Conservation (phyloP, 2,797 vertebrate genomes). For the Scomberomorus guttatus region DNA sequence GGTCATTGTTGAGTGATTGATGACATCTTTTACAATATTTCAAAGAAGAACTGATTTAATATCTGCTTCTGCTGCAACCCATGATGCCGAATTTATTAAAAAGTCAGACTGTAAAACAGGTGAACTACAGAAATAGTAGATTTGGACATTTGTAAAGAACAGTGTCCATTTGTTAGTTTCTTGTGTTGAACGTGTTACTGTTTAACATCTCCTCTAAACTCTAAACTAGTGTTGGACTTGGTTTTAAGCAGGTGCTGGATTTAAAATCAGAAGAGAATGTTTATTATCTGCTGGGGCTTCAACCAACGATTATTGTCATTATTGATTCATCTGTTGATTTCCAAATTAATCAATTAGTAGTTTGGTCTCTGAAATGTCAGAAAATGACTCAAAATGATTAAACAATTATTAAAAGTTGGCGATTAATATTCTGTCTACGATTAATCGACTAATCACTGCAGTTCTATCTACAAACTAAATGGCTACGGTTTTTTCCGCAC, state of each 20-base stretch:
- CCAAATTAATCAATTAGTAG: too few species aligned
- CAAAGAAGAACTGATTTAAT: neutral
- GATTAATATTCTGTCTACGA: too few species aligned
- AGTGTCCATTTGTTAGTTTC: neutral
- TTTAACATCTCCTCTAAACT: neutral
- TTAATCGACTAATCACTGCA: too few species aligned
- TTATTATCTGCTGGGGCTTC: too few species aligned
- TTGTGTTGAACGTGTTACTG: neutral
- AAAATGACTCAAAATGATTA: too few species aligned
- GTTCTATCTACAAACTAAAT: conserved; percentile 9
- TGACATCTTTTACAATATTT: too few species aligned
- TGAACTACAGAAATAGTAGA: neutral
- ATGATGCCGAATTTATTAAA: neutral
- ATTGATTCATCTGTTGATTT: too few species aligned
- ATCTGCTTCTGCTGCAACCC: neutral
- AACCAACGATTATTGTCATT: too few species aligned
- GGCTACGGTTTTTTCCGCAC: neutral
- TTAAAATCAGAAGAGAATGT: neutral
- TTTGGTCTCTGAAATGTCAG: too few species aligned
- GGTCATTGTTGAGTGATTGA: too few species aligned
- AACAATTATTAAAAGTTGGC: too few species aligned
- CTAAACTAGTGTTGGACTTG: neutral
- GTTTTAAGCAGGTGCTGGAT: too few species aligned
- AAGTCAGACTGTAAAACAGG: neutral
- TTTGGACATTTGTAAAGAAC: neutral